Percentiles rank a stretch among this genome's conserved stretches.
phyloP scores from a whole-genome alignment of 2,113 vertebrate genomes.

The Lucifuga dentata region DNA sequence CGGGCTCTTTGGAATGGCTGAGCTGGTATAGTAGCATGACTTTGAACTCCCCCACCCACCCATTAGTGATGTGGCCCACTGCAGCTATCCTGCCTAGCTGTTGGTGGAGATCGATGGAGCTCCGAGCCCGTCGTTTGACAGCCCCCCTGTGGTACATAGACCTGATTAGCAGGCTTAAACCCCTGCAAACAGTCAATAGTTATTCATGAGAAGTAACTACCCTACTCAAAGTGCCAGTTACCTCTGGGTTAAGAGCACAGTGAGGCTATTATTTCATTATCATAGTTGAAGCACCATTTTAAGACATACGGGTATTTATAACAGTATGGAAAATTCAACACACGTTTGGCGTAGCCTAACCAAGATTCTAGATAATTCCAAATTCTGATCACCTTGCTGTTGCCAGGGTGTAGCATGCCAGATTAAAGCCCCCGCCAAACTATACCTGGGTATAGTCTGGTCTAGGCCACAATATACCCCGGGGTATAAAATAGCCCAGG shows the following conservation, averaged over 20 bases:
- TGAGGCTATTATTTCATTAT: neutral
- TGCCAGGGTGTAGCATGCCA: too few relatives aligned
- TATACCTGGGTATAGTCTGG: too few relatives aligned
- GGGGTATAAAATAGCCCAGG: too few relatives aligned
- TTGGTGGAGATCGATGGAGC: slow-evolving; percentile 57
- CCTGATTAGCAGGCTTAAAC: slow-evolving; percentile 58
- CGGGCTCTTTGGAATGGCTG: slow-evolving; percentile 12
- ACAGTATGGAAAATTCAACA: neutral
- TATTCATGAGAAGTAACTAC: slow-evolving; percentile 54
- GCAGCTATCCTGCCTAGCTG: slow-evolving; percentile 23
- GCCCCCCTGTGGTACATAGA: slow-evolving; percentile 54
- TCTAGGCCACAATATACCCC: too few relatives aligned
- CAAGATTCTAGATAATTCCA: too few relatives aligned
- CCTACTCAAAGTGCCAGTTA: slow-evolving; percentile 17
- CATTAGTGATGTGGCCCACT: slow-evolving; percentile 31
- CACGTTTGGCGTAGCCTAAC: neutral
- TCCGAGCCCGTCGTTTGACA: slow-evolving; percentile 52
- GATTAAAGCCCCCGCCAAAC: too few relatives aligned
- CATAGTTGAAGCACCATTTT: neutral
- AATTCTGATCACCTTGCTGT: too few relatives aligned
- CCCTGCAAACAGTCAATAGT: slow-evolving; percentile 53
- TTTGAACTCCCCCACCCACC: slow-evolving; percentile 35
- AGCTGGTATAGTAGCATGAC: slow-evolving; percentile 9
- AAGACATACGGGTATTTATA: neutral
- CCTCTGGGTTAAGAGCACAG: neutral